These are phyloP conservation scores for Dioctria rufipes DNA, from an alignment of 2,888 invertebrate genomes.

Conservation along the genomic window DNA sequence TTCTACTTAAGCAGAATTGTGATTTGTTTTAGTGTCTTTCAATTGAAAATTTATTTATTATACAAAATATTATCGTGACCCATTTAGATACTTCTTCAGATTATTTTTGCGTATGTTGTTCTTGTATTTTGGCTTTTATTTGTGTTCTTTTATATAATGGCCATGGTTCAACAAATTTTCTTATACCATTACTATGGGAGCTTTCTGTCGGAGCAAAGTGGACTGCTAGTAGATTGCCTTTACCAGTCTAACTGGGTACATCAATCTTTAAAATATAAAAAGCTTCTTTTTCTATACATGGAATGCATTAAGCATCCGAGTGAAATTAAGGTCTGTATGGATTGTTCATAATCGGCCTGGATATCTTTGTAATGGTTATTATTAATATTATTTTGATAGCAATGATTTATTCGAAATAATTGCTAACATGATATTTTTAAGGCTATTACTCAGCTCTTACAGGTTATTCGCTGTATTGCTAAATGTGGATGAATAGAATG, in stretches of 20 bases:
- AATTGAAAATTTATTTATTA: slow-evolving; percentile 19
- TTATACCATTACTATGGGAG: slow-evolving; percentile 23
- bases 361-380: slow-evolving; percentile 24
- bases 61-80: too few relatives aligned
- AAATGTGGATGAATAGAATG: slow-evolving; percentile 32
- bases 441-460: slow-evolving; percentile 25
- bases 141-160: slow-evolving; percentile 28
- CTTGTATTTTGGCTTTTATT: neutral
- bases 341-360: slow-evolving; percentile 16
- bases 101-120: slow-evolving; percentile 1
- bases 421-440: neutral
- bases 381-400: too few relatives aligned
- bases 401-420: too few relatives aligned
- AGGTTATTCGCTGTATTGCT: slow-evolving; percentile 31
- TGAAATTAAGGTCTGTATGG: slow-evolving; percentile 11
- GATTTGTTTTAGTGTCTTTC: slow-evolving; percentile 35
- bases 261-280: neutral
- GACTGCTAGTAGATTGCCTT: neutral
- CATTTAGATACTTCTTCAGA: neutral
- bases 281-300: slow-evolving; percentile 13
- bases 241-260: slow-evolving; percentile 28
- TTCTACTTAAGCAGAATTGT: slow-evolving; percentile 34
- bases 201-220: neutral
- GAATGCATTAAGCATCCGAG: slow-evolving; percentile 18
- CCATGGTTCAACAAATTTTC: slow-evolving; percentile 39